Evolutionary conservation across 1,140 invertebrate genomes (phyloP), one percentile per base, ranked within the genome.

Genomic region (Cyclina sinensis): DNA sequence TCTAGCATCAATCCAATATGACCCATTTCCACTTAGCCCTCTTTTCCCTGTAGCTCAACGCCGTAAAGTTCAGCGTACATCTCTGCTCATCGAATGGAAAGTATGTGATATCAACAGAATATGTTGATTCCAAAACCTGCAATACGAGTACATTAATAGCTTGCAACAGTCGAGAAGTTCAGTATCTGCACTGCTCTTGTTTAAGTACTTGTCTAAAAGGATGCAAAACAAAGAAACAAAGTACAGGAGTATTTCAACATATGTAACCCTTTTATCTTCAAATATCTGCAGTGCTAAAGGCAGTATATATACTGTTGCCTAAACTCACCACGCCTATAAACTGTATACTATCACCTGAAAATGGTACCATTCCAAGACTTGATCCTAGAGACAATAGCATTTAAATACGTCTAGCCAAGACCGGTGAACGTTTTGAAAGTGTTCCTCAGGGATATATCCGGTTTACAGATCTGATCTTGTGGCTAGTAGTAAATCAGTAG

Each of bases 91-190:
- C 94, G 85, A 94, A 94, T 27, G 94, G 94, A 85, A 94, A 94
- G 79, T 93, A 90, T 43, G 86, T 91, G 48, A 93, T 94, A 94
- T 99, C 98, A 81, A 94, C 93, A 37, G 82, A 51, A 86, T 99
- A 99, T 5, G 98, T 99, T 95, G 98, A 99, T 97, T 99, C 97
- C 95, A 99, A 99, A 94, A 99, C 43, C 85, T 87, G 76, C 14
- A 73, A 32, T 32, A 9, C n/a, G 4, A 62, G 18, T 32, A 62
- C 4, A 62, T 32, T 24, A 62, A 18, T 24, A 62, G n/a, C n/a
- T 24, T 62, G 59, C 30, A 62, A 43, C 43, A 43, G 14, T 43
- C 14, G 43, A 43, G 14, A 43, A 43, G 43, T 14, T 43, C 4
- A 7, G 43, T 43, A 43, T 43, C 43, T 43, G 43, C 4, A 43